Conservation (phyloP, 2,113 vertebrate genomes). For the Eulemur rufifrons region DNA sequence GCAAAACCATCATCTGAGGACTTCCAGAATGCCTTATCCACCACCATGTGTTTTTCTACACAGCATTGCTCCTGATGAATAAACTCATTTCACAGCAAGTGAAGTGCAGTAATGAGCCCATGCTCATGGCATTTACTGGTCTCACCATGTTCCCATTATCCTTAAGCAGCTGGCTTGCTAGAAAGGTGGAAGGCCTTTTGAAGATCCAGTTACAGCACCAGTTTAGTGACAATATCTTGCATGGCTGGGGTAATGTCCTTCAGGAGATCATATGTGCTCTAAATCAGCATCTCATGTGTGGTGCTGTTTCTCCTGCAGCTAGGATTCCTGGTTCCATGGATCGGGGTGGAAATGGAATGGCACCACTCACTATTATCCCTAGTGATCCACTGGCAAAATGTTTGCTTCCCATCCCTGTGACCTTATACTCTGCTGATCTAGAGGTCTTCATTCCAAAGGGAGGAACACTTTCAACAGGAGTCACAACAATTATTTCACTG, state of each 20-base stretch:
- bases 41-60: background rate
- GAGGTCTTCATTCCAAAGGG: background rate
- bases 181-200: background rate
- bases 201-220: background rate
- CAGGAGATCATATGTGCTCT: background rate
- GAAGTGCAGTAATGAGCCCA: background rate
- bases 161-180: background rate
- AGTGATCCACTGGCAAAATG: background rate
- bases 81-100: background rate
- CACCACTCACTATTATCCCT: background rate
- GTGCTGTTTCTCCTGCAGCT: background rate
- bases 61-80: background rate
- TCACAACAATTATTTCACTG: background rate
- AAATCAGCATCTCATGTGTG: background rate
- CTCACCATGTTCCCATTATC: background rate
- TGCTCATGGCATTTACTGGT: background rate
- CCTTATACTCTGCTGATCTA: background rate
- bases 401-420: background rate
- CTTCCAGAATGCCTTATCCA: background rate
- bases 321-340: background rate
- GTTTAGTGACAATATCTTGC: background rate
- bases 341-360: background rate
- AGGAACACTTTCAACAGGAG: background rate
- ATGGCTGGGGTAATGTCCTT: background rate
- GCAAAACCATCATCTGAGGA: background rate